These are phyloP conservation scores for Xerus inauris DNA, from an alignment of 2,113 vertebrate species.

Conservation along the genomic window DNA sequence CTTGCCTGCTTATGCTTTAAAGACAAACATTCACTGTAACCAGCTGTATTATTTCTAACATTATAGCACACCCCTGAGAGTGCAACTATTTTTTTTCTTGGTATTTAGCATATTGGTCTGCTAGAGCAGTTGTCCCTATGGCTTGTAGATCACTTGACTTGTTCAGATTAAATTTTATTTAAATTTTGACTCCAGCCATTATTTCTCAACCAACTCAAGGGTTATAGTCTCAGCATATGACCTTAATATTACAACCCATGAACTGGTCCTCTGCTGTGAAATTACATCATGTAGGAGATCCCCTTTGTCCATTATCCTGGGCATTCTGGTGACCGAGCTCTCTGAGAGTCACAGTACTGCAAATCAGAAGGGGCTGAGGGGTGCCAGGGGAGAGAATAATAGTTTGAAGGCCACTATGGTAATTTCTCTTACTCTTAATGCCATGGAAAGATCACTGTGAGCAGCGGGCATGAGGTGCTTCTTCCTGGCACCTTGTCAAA, in stretches of 20 bases:
- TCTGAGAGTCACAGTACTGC: constrained; percentile 63
- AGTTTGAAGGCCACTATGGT: constrained; percentile 44
- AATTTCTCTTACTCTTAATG: constrained; percentile 77
- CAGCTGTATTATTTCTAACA: background rate
- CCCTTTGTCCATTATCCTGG: constrained; percentile 83
- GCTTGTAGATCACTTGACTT: constrained; percentile 54
- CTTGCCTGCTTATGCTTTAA: background rate
- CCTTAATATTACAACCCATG: constrained; percentile 80
- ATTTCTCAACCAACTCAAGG: constrained; percentile 77
- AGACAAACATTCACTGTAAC: background rate
- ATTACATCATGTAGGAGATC: constrained; percentile 83
- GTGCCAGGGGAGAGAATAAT: constrained; percentile 58
- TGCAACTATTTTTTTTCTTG: background rate
- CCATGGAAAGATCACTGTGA: constrained; percentile 77
- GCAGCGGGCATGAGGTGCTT: constrained; percentile 82
- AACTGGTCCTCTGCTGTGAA: constrained; percentile 79
- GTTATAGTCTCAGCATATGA: constrained; percentile 78
- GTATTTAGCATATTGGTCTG: background rate
- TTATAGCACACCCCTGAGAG: background rate
- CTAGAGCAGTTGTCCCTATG: constrained; percentile 16
- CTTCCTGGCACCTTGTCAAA: constrained; percentile 88
- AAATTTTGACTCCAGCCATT: constrained; percentile 81
- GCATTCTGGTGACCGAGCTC: constrained; percentile 71
- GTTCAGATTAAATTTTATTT: constrained; percentile 76
- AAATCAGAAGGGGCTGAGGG: constrained; percentile 75